These are phyloP conservation scores for Plagiodera versicolora DNA, from an alignment of 2,888 invertebrate species.

Conservation along the genomic window DNA sequence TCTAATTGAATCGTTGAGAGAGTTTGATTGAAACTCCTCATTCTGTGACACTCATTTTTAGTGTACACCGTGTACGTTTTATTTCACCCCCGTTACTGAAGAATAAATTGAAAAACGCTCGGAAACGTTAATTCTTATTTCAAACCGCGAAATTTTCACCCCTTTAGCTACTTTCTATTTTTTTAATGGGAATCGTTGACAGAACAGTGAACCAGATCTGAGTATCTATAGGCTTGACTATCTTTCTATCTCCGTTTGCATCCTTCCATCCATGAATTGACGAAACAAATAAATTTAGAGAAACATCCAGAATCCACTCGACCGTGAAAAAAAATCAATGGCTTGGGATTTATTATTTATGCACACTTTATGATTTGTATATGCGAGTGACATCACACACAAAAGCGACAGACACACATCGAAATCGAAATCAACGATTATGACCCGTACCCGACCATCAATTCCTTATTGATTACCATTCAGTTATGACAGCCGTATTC, in stretches of 20 bases:
- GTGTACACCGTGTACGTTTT: no score
- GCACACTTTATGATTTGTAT: slow-evolving; percentile 46
- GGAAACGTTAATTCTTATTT: no score
- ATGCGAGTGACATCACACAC: background rate
- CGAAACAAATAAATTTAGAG: background rate
- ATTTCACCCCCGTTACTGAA: no score
- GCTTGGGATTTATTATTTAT: slow-evolving; percentile 35
- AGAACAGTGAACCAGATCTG: no score
- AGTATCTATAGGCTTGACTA: background rate
- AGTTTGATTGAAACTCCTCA: no score
- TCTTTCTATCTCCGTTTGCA: background rate
- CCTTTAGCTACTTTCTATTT: no score
- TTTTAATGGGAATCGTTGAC: no score
- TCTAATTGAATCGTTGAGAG: no score
- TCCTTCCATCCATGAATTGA: background rate
- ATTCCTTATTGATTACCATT: slow-evolving; percentile 56
- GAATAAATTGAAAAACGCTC: no score
- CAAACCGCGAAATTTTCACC: no score
- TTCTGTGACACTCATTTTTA: no score
- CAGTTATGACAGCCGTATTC: slow-evolving; percentile 56
- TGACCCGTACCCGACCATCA: slow-evolving; percentile 48
- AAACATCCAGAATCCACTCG: slow-evolving; percentile 24
- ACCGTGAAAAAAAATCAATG: background rate
- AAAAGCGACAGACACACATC: background rate
- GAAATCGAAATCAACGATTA: slow-evolving; percentile 43